Evolutionary conservation across 2,113 vertebrate species (phyloP).

Genomic region (Gasterosteus nipponicus): DNA sequence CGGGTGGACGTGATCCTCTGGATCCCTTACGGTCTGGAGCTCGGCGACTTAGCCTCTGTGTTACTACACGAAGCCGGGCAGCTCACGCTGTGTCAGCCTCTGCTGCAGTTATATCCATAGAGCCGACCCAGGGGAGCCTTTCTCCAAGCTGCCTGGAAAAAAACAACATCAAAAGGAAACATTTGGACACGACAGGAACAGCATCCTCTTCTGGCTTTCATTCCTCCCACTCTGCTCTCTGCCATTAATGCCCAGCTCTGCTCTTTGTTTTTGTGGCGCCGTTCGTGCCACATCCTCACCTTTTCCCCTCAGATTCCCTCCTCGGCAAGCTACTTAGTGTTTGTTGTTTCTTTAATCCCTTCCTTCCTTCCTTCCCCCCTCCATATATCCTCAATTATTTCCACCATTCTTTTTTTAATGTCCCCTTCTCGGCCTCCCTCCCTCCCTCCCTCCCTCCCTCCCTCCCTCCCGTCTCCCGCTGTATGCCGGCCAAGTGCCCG

Average conservation of each 20-base stretch:
- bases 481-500: constrained; percentile 61
- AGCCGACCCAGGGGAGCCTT: constrained; percentile 56
- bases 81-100: constrained; percentile 55
- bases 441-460: constrained; percentile 2
- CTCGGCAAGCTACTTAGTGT: neutral
- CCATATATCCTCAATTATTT: neutral
- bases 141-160: constrained; percentile 51
- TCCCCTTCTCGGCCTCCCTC: neutral
- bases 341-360: constrained; percentile 5
- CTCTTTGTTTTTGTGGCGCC: constrained; percentile 1
- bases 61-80: constrained; percentile 50
- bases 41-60: constrained; percentile 51
- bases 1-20: constrained; percentile 20
- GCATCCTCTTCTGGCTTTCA: constrained; percentile 32
- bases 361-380: neutral
- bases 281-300: neutral
- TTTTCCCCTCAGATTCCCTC: neutral
- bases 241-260: constrained; percentile 14
- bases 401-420: constrained; percentile 6
- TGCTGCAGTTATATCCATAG: constrained; percentile 59
- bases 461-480: constrained; percentile 37
- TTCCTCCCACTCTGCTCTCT: constrained; percentile 27
- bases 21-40: constrained; percentile 41
- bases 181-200: constrained; percentile 56
- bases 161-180: constrained; percentile 56